Conservation (phyloP, 37 sponge, comb jelly and placozoan genomes). For the Cladorhizidae sp. region DNA sequence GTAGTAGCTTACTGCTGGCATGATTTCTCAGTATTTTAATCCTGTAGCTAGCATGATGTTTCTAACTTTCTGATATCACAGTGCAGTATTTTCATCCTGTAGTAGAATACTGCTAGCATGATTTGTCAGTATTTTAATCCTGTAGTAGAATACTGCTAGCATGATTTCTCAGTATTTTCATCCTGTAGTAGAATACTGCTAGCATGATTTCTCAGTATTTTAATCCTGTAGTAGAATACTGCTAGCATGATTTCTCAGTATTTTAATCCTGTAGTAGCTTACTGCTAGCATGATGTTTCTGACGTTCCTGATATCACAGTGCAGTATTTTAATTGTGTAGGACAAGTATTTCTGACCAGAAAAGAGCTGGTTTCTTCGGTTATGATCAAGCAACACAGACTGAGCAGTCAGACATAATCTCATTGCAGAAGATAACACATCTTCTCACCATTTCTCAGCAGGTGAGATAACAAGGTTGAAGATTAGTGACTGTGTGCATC, state of each 20-base stretch:
- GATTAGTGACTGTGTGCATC: too few relatives aligned
- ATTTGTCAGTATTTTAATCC: not conserved
- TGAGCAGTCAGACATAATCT: conserved; percentile 52
- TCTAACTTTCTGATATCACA: not conserved
- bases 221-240: too few relatives aligned
- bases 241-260: too few relatives aligned
- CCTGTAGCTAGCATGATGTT: not conserved
- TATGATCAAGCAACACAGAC: conserved; percentile 55
- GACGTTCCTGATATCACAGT: not conserved
- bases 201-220: too few relatives aligned
- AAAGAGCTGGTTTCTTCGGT: conserved; percentile 26
- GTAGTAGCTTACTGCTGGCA: not conserved
- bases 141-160: too few relatives aligned
- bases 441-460: too few relatives aligned
- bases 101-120: not conserved
- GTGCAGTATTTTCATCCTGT: not conserved
- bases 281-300: not conserved
- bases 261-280: not conserved
- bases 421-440: conserved; percentile 42
- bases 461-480: too few relatives aligned
- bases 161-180: too few relatives aligned
- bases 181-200: too few relatives aligned
- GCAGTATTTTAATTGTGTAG: not conserved
- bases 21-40: not conserved
- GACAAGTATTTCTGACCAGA: not conserved